phyloP scores from a whole-genome alignment of 2,113 vertebrate genomes.

The Lutjanus erythropterus region DNA sequence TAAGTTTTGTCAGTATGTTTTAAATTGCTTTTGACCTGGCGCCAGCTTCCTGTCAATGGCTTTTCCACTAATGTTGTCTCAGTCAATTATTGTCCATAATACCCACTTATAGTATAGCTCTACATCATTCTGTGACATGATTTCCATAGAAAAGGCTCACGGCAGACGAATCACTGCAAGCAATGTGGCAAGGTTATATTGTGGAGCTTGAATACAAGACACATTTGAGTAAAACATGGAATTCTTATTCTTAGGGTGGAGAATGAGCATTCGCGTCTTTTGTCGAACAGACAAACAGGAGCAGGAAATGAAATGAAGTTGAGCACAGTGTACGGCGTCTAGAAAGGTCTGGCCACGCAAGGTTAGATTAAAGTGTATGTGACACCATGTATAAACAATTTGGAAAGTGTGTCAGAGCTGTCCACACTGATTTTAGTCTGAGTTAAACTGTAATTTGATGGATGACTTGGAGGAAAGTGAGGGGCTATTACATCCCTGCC shows the following conservation, averaged over 20 bases:
- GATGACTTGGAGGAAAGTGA: background rate
- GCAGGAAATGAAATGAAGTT: background rate
- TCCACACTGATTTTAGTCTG: background rate
- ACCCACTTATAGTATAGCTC: background rate
- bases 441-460: background rate
- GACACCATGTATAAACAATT: background rate
- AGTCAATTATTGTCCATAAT: background rate
- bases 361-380: background rate
- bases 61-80: background rate
- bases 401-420: background rate
- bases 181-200: background rate
- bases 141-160: background rate
- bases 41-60: background rate
- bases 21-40: slow-evolving; percentile 18
- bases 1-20: background rate
- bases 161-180: background rate
- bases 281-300: background rate
- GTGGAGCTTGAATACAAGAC: background rate
- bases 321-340: background rate
- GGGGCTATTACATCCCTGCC: background rate
- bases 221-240: background rate
- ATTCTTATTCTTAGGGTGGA: too few species aligned
- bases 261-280: background rate
- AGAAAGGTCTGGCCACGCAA: background rate
- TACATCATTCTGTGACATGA: background rate